Evolutionary conservation across 2,888 invertebrate genomes (phyloP), one percentile per base, ranked within the genome.

Genomic region (Tricholauxania praeusta): DNA sequence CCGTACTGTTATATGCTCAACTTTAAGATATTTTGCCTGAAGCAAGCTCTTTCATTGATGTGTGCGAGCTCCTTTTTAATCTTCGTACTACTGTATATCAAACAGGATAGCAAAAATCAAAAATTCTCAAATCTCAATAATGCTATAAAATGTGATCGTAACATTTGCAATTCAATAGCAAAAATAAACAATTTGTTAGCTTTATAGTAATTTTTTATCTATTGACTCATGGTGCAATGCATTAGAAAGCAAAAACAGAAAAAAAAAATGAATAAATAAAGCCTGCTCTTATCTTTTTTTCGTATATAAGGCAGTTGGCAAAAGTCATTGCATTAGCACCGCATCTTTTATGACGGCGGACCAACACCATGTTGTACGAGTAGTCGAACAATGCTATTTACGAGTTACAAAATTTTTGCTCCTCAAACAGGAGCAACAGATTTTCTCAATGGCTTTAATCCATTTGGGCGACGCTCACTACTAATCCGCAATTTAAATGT

Each of bases 371-470:
- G 12, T 28, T 14, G 60, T 28, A 39, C 59, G 28, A 59, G 59
- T 32, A 12, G 19, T 19, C 19, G 17, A 22, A 14, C 19, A 57
- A 14, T 14, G 57, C 39, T 39, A 39, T 39, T 39, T 39, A 39
- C 39, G 39, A 39, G 19, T 10, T 17, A 32, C 12, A 39, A 51
- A 64, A 64, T 19, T 14, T 64, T 51, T 17, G 12, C 22, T 28
- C 19, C 15, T n/a, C 60, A 15, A 47, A 15, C 62, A 81, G 81
- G 84, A 85, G 86, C 86, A 86, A 86, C 86, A 86, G 86, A 86
- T 86, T 86, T 86, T 80, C 85, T 83, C 79, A 86, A 86, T 84
- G 85, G 82, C 81, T 82, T 80, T 85, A 82, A 86, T 86, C 86
- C 82, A 60, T 14, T 49, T 74, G 78, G 81, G 80, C 79, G 78